A percentile compares a stretch with the other conserved stretches of the same genome.
Conservation (phyloP, 35 echinoderm and acorn worm species). For the Diadema setosum region DNA sequence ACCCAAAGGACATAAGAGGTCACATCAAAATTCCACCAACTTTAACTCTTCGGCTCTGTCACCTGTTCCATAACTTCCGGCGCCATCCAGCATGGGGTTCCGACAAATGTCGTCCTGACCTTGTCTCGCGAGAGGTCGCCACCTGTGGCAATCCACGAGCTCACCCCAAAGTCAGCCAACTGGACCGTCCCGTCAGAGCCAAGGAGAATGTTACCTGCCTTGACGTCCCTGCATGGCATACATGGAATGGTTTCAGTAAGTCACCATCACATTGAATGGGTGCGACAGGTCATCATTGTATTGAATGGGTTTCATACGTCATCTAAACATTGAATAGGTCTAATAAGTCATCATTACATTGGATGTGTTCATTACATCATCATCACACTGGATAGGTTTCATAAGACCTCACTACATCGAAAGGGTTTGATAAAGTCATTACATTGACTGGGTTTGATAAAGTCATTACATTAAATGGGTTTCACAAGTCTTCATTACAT, state of each 20-base stretch:
- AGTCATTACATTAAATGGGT: no score
- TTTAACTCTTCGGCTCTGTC: no score
- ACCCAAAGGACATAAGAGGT: no score
- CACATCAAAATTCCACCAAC: no score
- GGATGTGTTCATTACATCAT: no score
- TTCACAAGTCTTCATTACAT: no score
- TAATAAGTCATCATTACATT: no score
- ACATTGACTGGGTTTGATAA: no score
- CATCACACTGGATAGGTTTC: no score
- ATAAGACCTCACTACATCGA: no score
- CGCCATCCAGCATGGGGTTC: constrained; percentile 99
- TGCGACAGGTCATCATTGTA: neutral
- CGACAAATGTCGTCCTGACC: constrained; percentile 87
- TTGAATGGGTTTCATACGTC: neutral
- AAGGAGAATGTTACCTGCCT: constrained; percentile 94
- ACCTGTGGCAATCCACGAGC: constrained; percentile 84
- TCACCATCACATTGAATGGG: neutral
- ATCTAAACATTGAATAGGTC: neutral
- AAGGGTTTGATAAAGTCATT: no score
- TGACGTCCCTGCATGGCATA: constrained; percentile 73
- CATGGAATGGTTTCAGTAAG: neutral
- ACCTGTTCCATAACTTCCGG: constrained; percentile 99
- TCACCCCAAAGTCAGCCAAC: constrained; percentile 89
- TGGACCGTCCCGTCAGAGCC: constrained; percentile 73
- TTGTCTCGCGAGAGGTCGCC: constrained; percentile 92